Evolutionary conservation across 2,888 invertebrate genomes (phyloP).

Genomic region (Dolomedes plantarius): DNA sequence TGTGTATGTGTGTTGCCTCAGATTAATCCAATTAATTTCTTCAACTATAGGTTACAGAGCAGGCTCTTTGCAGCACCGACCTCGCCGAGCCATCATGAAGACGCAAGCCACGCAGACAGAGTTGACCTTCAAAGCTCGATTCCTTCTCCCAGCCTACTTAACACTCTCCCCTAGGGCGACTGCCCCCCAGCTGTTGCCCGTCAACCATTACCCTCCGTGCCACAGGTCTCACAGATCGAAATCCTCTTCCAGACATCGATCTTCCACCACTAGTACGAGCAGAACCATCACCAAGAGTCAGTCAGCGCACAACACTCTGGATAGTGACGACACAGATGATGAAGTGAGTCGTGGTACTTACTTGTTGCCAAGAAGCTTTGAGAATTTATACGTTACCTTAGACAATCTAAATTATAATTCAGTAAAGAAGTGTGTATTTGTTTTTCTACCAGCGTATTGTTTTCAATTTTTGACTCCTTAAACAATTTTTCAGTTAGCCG

Average conservation of each 20-base stretch:
- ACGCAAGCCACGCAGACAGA: constrained; percentile 95
- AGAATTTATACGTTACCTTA: too few relatives aligned
- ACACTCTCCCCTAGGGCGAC: constrained; percentile 73
- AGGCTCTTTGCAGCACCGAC: constrained; percentile 39
- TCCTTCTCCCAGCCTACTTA: constrained; percentile 81
- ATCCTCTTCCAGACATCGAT: constrained; percentile 2
- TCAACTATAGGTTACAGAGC: constrained; percentile 37
- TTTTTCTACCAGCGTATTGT: too few relatives aligned
- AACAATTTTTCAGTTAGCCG: too few relatives aligned
- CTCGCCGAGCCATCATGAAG: constrained; percentile 81
- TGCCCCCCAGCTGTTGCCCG: constrained; percentile 26
- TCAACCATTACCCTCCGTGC: constrained; percentile 29
- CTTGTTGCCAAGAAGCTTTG: too few relatives aligned
- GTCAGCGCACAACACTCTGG: constrained; percentile 58
- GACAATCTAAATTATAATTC: too few relatives aligned
- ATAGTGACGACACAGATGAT: constrained; percentile 67
- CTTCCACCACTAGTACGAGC: background rate
- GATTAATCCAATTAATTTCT: too few relatives aligned
- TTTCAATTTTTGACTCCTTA: too few relatives aligned
- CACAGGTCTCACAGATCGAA: constrained; percentile 53
- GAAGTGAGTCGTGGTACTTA: constrained; percentile 59
- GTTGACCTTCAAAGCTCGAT: constrained; percentile 84
- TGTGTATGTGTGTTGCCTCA: too few relatives aligned
- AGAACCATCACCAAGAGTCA: constrained; percentile 54
- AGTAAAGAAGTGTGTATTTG: too few relatives aligned